Evolutionary conservation across 2,113 vertebrate genomes (phyloP).

Genomic region (Anoura caudifer): DNA sequence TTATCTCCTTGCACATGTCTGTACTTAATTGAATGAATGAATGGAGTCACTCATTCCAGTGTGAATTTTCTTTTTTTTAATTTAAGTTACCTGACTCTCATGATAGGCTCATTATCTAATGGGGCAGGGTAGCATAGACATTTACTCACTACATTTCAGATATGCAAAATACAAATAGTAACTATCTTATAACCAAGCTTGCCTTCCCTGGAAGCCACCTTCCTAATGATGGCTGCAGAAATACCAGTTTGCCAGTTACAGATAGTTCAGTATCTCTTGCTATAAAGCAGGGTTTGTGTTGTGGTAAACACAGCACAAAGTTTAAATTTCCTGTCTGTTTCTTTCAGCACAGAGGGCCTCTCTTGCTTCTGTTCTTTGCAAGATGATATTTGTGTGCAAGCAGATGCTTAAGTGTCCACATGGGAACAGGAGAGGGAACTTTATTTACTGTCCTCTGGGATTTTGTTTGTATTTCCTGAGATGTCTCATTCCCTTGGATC

Average conservation of each 20-base stretch:
- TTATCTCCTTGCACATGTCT: not conserved
- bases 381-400: not conserved
- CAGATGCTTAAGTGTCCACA: not conserved
- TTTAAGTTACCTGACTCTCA: not conserved
- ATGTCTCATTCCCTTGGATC: not conserved
- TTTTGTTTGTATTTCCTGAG: not conserved
- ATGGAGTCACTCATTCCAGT: not conserved
- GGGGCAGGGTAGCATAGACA: not conserved
- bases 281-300: not conserved
- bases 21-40: not conserved
- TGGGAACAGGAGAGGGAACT: not conserved
- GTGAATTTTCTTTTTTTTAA: not conserved
- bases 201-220: not conserved
- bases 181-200: not conserved
- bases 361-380: not conserved
- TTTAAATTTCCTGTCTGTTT: not conserved
- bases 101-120: not conserved
- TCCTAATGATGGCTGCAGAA: not conserved
- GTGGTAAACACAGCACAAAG: not conserved
- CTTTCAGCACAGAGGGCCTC: not conserved
- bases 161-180: not conserved
- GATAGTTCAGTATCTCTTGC: not conserved
- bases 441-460: not conserved
- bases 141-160: not conserved
- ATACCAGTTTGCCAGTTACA: not conserved